Evolutionary conservation across 2,888 invertebrate species (phyloP).

Genomic region (Campopleginae sp.): DNA sequence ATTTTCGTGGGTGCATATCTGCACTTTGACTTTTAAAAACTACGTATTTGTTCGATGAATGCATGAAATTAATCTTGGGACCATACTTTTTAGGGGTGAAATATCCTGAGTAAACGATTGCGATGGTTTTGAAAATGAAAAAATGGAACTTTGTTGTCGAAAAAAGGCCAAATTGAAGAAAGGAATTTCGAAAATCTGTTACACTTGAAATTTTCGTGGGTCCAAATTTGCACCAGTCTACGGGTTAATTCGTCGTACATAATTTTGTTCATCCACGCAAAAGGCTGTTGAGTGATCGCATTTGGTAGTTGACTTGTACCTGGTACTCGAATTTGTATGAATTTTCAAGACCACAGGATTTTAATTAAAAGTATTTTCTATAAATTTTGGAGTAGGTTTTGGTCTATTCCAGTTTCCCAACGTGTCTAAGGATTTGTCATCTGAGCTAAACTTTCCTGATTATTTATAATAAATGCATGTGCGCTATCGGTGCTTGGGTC

Average conservation of each 20-base stretch:
- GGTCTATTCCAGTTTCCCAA: neutral
- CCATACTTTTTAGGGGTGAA: no score
- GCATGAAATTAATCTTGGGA: no score
- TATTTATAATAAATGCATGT: slow-evolving; percentile 22
- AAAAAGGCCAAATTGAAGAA: no score
- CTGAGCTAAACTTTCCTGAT: neutral
- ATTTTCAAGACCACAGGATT: neutral
- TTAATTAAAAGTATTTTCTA: neutral
- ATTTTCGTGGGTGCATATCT: no score
- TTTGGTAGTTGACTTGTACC: neutral
- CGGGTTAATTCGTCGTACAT: neutral
- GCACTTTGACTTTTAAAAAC: no score
- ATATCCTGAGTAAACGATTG: no score
- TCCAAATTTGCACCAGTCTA: no score
- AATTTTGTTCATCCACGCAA: neutral
- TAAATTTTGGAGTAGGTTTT: neutral
- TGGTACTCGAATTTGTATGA: neutral
- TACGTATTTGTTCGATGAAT: no score
- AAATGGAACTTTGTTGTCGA: no score
- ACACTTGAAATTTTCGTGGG: no score
- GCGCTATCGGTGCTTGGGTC: slow-evolving; percentile 8
- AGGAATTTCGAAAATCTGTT: no score
- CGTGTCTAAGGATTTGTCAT: neutral
- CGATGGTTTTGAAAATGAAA: no score
- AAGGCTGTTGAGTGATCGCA: neutral